phyloP scores from a whole-genome alignment of 1,140 invertebrate species.

The Diorhabda elongata region DNA sequence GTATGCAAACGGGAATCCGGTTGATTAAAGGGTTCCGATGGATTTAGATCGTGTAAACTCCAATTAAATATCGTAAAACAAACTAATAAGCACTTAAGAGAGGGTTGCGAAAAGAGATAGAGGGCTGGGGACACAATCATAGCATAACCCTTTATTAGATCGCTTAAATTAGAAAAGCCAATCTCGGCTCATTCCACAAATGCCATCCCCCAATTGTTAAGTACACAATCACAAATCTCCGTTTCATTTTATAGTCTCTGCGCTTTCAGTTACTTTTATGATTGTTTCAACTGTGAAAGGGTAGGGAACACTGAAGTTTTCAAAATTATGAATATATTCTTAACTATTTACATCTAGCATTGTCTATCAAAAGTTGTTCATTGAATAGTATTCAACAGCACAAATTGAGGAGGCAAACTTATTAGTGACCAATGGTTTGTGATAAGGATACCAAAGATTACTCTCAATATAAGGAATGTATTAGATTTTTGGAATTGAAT shows the following conservation, averaged over 20 bases:
- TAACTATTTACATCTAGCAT: too few relatives aligned
- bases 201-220: constrained; percentile 40
- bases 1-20: constrained; percentile 12
- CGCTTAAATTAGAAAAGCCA: constrained; percentile 41
- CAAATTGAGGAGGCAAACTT: too few relatives aligned
- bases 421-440: too few relatives aligned
- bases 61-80: constrained; percentile 41
- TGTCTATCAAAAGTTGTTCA: too few relatives aligned
- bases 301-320: too few relatives aligned
- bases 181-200: constrained; percentile 37
- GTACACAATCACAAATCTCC: constrained; percentile 39
- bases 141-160: constrained; percentile 39
- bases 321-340: too few relatives aligned
- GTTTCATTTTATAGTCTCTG: constrained; percentile 32
- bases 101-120: constrained; percentile 17
- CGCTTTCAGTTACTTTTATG: background rate
- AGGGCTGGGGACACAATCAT: constrained; percentile 35
- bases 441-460: too few relatives aligned
- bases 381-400: too few relatives aligned
- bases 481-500: too few relatives aligned
- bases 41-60: constrained; percentile 30
- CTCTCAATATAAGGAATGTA: too few relatives aligned
- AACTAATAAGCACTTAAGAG: constrained; percentile 35
- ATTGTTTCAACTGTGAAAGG: too few relatives aligned
- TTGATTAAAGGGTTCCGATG: constrained; percentile 38